Percentiles rank a stretch among this genome's conserved stretches.
phyloP scores from a whole-genome alignment of 2,797 vertebrate genomes.

The Myotis myotis region DNA sequence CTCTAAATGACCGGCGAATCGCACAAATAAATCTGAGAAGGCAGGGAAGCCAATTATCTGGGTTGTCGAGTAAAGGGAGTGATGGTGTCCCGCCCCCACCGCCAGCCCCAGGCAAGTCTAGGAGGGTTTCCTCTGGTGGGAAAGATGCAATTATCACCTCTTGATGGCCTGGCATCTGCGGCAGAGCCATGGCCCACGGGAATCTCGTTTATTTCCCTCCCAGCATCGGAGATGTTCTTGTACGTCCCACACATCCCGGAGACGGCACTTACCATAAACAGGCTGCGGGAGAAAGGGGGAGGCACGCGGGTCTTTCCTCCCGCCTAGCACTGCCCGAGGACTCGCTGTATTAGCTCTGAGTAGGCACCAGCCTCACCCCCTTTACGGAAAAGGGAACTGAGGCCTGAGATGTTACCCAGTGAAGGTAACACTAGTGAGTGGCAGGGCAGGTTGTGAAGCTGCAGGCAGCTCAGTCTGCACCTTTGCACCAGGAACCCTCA shows the following conservation, averaged over 20 bases:
- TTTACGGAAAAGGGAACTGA: neutral
- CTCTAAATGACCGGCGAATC: neutral
- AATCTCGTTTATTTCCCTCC: neutral
- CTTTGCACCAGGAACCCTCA: fast-evolving
- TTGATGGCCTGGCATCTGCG: neutral
- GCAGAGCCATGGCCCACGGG: neutral
- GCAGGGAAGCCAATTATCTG: neutral
- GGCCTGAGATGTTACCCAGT: neutral
- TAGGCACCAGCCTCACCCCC: neutral
- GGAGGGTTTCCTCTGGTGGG: neutral
- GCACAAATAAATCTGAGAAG: neutral
- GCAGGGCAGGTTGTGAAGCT: neutral
- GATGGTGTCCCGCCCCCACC: fast-evolving
- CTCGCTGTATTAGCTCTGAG: neutral
- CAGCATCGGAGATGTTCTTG: neutral
- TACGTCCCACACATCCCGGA: neutral
- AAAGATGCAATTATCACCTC: neutral
- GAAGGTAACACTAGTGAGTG: fast-evolving
- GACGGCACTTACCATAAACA: fast-evolving
- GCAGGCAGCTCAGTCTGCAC: neutral
- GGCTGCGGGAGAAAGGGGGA: neutral
- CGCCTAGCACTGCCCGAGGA: neutral
- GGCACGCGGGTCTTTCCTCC: fast-evolving
- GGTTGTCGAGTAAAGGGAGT: fast-evolving
- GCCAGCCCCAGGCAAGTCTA: neutral